phyloP scores from a whole-genome alignment of 2,113 vertebrate species.

The Sorex fumeus region DNA sequence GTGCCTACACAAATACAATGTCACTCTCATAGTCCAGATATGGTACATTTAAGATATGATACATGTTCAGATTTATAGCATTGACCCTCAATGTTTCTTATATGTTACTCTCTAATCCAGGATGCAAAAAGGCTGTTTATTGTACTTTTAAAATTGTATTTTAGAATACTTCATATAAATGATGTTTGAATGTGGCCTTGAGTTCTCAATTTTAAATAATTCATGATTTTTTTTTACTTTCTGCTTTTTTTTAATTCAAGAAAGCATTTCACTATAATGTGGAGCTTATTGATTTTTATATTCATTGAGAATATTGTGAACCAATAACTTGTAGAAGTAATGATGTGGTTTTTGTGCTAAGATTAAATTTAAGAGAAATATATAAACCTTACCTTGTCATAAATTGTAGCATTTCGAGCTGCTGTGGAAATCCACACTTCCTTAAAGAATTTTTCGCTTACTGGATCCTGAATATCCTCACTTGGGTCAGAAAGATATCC shows the following conservation, averaged over 20 bases:
- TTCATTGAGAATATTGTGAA: slow-evolving; percentile 8
- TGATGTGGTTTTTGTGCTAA: neutral
- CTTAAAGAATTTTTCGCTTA: slow-evolving; percentile 98
- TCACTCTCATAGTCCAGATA: neutral
- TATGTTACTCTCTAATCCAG: neutral
- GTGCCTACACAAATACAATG: neutral
- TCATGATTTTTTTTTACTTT: neutral
- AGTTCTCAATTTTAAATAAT: neutral
- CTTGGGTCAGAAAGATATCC: slow-evolving; percentile 90
- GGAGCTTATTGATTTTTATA: neutral
- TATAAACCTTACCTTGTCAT: slow-evolving; percentile 91
- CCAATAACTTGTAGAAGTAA: slow-evolving; percentile 29
- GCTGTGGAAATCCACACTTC: slow-evolving; percentile 96
- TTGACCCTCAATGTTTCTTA: neutral
- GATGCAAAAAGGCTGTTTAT: neutral
- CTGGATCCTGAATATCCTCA: slow-evolving; percentile 93
- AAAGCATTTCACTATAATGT: slow-evolving; percentile 6
- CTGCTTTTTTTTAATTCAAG: slow-evolving; percentile 28
- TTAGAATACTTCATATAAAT: neutral
- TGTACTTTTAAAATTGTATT: slow-evolving; percentile 36
- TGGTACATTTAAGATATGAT: neutral
- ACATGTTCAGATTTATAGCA: neutral
- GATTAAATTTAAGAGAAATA: neutral
- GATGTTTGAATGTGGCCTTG: slow-evolving; percentile 21
- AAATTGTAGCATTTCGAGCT: slow-evolving; percentile 96